A percentile compares a stretch with the other conserved stretches of the same genome.
Evolutionary conservation across 2,113 vertebrate species (phyloP).

Genomic region (Addax nasomaculatus): DNA sequence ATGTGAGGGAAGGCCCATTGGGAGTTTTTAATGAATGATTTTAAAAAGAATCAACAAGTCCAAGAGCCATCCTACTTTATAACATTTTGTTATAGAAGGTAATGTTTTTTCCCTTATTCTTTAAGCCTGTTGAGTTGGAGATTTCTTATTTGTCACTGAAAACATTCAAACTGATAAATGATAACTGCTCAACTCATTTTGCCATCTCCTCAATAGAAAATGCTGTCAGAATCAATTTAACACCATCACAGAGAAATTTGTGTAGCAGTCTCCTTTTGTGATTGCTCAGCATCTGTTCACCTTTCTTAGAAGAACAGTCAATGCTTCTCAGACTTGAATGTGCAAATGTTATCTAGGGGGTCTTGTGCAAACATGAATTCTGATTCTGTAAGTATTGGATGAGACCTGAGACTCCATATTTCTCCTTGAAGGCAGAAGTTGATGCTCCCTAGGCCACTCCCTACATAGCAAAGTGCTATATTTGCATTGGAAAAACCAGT

Average conservation of each 20-base stretch:
- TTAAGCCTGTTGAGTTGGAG: neutral
- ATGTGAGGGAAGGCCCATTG: neutral
- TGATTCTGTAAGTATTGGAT: neutral
- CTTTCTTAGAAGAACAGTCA: neutral
- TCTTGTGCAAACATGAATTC: neutral
- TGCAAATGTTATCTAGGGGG: neutral
- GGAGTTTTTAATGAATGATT: neutral
- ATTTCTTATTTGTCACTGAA: constrained; percentile 40
- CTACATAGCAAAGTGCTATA: neutral
- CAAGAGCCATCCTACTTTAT: neutral
- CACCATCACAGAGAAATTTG: neutral
- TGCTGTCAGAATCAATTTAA: constrained; percentile 42
- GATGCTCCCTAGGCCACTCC: neutral
- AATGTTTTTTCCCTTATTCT: neutral
- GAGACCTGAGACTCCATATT: neutral
- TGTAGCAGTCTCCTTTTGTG: neutral
- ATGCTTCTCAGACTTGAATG: neutral
- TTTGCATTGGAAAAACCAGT: neutral
- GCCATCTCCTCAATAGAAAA: constrained; percentile 29
- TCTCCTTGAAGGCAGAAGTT: too few relatives aligned
- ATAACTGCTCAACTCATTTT: constrained; percentile 39
- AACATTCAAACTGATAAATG: constrained; percentile 40
- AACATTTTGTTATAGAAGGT: neutral
- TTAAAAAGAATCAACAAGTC: neutral
- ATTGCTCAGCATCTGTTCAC: neutral